Conservation (phyloP, 2,888 invertebrate species). For the Clanis bilineata region DNA sequence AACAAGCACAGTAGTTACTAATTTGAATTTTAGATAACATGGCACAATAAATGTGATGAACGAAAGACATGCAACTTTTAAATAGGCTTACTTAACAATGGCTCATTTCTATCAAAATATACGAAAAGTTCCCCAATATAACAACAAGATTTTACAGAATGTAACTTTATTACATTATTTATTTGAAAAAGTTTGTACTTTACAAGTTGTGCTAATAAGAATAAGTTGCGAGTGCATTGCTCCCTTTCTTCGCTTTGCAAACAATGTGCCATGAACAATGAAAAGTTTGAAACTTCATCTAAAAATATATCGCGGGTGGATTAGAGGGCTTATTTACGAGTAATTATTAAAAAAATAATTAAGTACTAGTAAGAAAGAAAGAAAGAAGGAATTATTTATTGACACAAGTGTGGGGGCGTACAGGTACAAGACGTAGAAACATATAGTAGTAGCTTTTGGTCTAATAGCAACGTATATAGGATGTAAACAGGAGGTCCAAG, state of each 20-base stretch:
- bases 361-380: no score
- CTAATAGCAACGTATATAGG: no score
- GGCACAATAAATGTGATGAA: neutral
- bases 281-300: neutral
- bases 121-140: neutral
- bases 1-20: no score
- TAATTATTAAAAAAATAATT: neutral
- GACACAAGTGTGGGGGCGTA: no score
- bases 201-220: neutral
- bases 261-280: constrained; percentile 6
- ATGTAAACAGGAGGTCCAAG: no score
- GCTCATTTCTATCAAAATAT: neutral
- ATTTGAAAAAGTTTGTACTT: constrained; percentile 16
- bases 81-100: neutral
- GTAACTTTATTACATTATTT: constrained; percentile 21
- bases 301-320: neutral
- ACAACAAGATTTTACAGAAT: constrained; percentile 24
- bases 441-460: no score
- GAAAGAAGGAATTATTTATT: no score
- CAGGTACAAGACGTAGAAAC: no score
- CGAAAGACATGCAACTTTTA: neutral
- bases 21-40: no score
- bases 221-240: neutral
- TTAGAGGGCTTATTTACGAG: neutral
- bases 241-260: neutral